A percentile compares a stretch with the other conserved stretches of the same genome.
phyloP scores from a whole-genome alignment of 2,888 invertebrate genomes.

The Mongoloraphidia duomilia region DNA sequence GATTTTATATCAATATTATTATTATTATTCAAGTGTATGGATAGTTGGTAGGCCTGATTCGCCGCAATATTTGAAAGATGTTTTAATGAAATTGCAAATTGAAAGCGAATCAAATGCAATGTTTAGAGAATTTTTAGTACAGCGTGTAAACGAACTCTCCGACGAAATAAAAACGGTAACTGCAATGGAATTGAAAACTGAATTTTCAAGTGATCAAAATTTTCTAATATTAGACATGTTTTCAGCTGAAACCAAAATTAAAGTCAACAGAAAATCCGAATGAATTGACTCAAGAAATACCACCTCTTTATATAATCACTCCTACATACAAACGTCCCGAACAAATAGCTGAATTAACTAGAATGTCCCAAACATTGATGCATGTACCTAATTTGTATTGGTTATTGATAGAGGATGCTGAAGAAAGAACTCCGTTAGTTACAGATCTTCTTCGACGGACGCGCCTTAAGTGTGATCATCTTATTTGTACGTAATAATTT shows the following conservation, averaged over 20 bases:
- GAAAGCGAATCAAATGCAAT: slow-evolving; percentile 5
- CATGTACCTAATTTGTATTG: slow-evolving; percentile 81
- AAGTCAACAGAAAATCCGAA: too few species aligned
- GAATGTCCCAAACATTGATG: slow-evolving; percentile 76
- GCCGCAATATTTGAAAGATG: neutral
- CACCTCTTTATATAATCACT: slow-evolving; percentile 52
- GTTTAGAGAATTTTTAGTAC: too few species aligned
- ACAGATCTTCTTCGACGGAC: slow-evolving; percentile 53
- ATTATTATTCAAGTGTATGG: slow-evolving; percentile 34
- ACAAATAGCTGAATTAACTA: slow-evolving; percentile 69
- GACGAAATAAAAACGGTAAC: too few species aligned
- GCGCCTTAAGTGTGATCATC: slow-evolving; percentile 50
- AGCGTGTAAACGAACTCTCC: too few species aligned
- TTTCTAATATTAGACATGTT: neutral
- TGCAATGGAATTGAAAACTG: neutral
- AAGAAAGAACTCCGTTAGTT: slow-evolving; percentile 53
- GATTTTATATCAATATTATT: slow-evolving; percentile 48
- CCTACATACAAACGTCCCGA: slow-evolving; percentile 62
- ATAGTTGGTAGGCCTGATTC: neutral
- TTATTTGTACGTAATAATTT: slow-evolving; percentile 30
- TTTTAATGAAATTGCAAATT: slow-evolving; percentile 11
- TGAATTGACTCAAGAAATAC: slow-evolving; percentile 12
- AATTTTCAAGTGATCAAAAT: neutral
- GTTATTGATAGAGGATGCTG: slow-evolving; percentile 84
- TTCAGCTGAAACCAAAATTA: too few species aligned